These are phyloP conservation scores for Tychaedon coryphoeus DNA, from an alignment of 2,113 vertebrate genomes.

Conservation along the genomic window DNA sequence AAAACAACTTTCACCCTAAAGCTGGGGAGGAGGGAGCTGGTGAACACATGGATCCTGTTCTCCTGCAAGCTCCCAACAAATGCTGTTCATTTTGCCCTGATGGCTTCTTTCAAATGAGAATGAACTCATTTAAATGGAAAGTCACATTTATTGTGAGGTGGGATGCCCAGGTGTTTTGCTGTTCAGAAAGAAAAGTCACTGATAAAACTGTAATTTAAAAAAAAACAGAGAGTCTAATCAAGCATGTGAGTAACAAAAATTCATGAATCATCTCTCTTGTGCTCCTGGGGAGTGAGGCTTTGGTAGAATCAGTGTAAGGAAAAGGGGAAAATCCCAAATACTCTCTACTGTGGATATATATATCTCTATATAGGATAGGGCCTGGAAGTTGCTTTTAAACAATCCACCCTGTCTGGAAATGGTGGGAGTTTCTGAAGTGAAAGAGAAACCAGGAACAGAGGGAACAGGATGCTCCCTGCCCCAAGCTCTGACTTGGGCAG, in stretches of 20 bases:
- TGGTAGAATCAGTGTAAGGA: neutral
- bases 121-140: neutral
- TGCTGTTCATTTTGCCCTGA: neutral
- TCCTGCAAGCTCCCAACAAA: neutral
- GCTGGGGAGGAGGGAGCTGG: neutral
- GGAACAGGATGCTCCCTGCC: rapidly evolving
- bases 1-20: neutral
- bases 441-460: neutral
- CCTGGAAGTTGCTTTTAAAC: neutral
- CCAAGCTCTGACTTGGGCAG: rapidly evolving
- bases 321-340: neutral
- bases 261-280: neutral
- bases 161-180: neutral
- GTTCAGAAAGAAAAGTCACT: neutral
- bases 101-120: neutral
- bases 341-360: neutral
- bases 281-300: neutral
- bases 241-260: neutral
- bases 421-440: neutral
- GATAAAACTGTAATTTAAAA: neutral
- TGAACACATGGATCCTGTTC: slow-evolving; percentile 1
- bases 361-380: neutral
- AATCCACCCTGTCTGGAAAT: neutral
- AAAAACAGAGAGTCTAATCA: neutral
- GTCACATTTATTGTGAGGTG: neutral